Percentiles rank a stretch among this genome's conserved stretches.
phyloP scores from a whole-genome alignment of 2,797 vertebrate genomes.

The Artibeus lituratus region DNA sequence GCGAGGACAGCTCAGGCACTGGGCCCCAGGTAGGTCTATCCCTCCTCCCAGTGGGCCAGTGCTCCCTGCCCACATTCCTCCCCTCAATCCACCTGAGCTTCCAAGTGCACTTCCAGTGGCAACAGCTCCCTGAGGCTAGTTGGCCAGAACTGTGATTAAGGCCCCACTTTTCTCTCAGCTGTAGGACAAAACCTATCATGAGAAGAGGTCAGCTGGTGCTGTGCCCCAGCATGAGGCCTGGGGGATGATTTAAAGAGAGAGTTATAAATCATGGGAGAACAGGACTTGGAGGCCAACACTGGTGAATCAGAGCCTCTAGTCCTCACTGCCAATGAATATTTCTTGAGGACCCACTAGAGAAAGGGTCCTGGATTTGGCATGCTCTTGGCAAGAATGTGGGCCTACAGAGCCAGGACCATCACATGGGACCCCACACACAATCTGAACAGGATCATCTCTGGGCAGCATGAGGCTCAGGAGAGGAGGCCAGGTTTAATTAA shows the following conservation, averaged over 20 bases:
- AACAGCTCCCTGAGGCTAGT: neutral
- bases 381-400: neutral
- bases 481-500: neutral
- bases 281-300: neutral
- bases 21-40: neutral
- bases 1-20: neutral
- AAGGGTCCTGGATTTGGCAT: neutral
- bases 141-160: neutral
- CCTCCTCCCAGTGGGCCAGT: neutral
- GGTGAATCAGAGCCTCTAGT: neutral
- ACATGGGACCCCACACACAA: fast-evolving
- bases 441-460: neutral
- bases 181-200: neutral
- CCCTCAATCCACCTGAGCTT: neutral
- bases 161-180: neutral
- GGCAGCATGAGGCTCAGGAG: neutral
- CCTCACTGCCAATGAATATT: neutral
- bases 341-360: neutral
- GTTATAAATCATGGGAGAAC: neutral
- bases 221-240: neutral
- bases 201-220: neutral
- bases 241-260: neutral
- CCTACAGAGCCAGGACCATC: neutral
- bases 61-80: neutral
- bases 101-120: fast-evolving